Base-by-base conservation (phyloP, 1,140 invertebrate species). In the Bicyclus anynana region DNA sequence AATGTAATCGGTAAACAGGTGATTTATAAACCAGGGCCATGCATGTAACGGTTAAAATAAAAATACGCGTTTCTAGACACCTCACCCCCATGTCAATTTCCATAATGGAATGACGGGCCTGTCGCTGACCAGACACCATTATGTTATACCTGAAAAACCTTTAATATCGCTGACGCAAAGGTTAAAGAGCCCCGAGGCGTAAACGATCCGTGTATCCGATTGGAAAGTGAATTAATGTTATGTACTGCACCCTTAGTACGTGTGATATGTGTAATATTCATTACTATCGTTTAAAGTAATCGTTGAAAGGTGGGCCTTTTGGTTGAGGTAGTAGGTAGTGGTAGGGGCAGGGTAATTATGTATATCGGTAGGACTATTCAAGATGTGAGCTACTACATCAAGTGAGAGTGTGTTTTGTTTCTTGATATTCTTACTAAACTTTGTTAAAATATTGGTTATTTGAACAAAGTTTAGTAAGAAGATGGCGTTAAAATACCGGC, bases 1-100 rank as follows among this genome's bases (percentile, higher is more conserved):
- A 23, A 7, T 23, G 23, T 4, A 23, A 4, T 4, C 7, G 23
- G n/a, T n/a, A 17, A 33, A 21, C 18, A 50, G 44, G 44, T 51
- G 10, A 50, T 58, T 53, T 37, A 35, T 51, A 49, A 50, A 59
- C 46, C 37, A 16, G 53, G 53, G 52, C 29, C 18, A 42, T 57
- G 26, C 10, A 58, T 46, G 21, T 23, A 46, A 21, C 0, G 12
- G 29, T 35, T 33, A n/a, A n/a, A n/a, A n/a, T 58, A 23, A 49
- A 27, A 59, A 62, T 51, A 53, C 48, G 37, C 35, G 35, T 58
- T 56, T 65, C 38, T 67, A 59, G 54, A 23, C 26, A 57, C 53
- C 62, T 42, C 68, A 60, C 20, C 48, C 64, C 64, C 70, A 65
- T 73, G 76, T 71, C 77, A 80, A 80, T 83, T 80, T 83, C 67